Base-by-base conservation (phyloP, 2,888 invertebrate species). In the Dicranocentrus wangi region DNA sequence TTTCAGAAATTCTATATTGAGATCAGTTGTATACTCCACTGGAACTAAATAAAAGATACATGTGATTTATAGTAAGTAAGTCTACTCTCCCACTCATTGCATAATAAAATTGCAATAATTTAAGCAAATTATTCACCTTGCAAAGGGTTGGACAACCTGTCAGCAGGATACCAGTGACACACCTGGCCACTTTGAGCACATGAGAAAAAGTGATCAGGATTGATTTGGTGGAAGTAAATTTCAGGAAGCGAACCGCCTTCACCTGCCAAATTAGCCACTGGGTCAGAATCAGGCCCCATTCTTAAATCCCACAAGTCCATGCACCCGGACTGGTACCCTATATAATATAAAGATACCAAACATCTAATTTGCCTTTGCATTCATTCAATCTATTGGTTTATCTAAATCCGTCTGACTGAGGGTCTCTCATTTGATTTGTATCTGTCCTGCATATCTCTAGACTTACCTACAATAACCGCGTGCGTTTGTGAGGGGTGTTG, bases 271-370 rank as follows among this genome's bases (percentile, higher is more conserved):
- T 85, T 86, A 0, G 85, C 86, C 0, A 85, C 79, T 3, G 87
- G 87, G 15, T 84, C 84, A 28, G 72, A 72, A n/a, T 77, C 82
- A 5, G 81, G 70, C 1, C 84, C 83, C 27, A 65, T 61, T 58
- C 87, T 61, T 61, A 84, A 58, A 51, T 86, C 86, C 85, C 85
- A 86, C 10, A 86, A 63, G 66, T 86, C 87, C 82, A 86, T 83
- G 17, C 82, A 81, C 0, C 87, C 87, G 15, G 84, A 85, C 32
- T 86, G 83, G 68, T 86, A 86, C 0, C 86, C 85, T n/a, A n/a
- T n/a, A n/a, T n/a, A n/a, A n/a, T n/a, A n/a, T n/a, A n/a, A n/a
- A n/a, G n/a, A n/a, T n/a, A n/a, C n/a, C n/a, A n/a, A n/a, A n/a
- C n/a, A n/a, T n/a, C n/a, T n/a, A n/a, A n/a, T n/a, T n/a, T n/a